Conservation (phyloP, 1,140 invertebrate species). For the Littorina saxatilis region DNA sequence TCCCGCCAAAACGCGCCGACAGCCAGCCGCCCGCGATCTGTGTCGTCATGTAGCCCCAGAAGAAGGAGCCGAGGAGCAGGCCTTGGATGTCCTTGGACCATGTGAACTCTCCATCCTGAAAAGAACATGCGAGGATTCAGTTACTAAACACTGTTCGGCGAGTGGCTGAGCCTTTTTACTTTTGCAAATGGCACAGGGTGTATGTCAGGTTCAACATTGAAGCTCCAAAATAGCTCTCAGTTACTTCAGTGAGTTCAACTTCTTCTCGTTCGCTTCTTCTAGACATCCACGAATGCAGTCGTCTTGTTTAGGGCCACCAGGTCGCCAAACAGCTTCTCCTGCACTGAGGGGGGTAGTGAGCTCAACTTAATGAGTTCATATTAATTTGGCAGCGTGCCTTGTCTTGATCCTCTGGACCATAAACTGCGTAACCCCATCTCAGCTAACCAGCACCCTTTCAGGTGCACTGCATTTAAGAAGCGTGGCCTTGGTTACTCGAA, state of each 20-base stretch:
- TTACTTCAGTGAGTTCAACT: background rate
- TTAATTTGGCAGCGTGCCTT: too few species aligned
- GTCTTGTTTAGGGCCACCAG: too few species aligned
- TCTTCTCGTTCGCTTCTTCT: too few species aligned
- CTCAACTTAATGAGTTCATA: too few species aligned
- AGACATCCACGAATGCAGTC: too few species aligned
- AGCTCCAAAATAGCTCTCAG: background rate
- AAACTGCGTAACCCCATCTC: too few species aligned
- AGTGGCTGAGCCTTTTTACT: background rate
- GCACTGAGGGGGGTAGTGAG: too few species aligned
- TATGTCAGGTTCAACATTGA: background rate
- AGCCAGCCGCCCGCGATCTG: constrained; percentile 70
- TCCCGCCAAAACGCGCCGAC: constrained; percentile 63
- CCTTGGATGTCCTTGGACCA: constrained; percentile 67
- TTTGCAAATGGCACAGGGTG: background rate
- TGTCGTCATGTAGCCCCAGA: constrained; percentile 69
- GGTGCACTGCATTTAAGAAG: too few species aligned
- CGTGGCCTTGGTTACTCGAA: too few species aligned
- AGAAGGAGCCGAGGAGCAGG: constrained; percentile 66
- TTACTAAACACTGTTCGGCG: background rate
- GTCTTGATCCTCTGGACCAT: too few species aligned
- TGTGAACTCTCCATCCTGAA: constrained; percentile 63
- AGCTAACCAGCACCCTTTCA: too few species aligned
- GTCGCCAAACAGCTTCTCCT: too few species aligned
- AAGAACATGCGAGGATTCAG: constrained; percentile 23